Base-by-base conservation (phyloP, 2,888 invertebrate species). In the Muscina levida region DNA sequence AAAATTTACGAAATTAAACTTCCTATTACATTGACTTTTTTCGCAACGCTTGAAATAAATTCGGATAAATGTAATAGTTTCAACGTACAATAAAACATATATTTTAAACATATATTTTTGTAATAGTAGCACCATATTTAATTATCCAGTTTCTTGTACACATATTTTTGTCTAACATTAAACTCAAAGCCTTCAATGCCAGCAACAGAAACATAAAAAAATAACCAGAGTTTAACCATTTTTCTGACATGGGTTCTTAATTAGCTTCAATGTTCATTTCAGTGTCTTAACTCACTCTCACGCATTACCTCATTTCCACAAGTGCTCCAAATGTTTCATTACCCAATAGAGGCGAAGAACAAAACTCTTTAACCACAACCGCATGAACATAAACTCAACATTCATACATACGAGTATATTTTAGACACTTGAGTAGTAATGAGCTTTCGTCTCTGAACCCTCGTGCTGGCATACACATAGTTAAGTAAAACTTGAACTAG, bases 231-330 rank as follows among this genome's bases (percentile, higher is more conserved):
- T 83, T 4, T 19, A 72, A 85, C 84, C 85, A 87, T 86, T 86
- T 86, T 85, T 87, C 81, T 87, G 87, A 88, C 88, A 88, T 85
- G 87, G 85, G 85, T 88, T 87, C 85, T 87, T 88, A 88, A 88
- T 88, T 88, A 88, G 88, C 85, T 85, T 84, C 84, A 85, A 84
- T 87, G 87, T 87, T 86, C 85, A 44, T 78, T 48, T 68, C 46
- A 42, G 46, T 68, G 48, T 79, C 59, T 72, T 48, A 51, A 42
- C 59, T 71, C 59, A 44, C 56, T 72, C 37, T 72, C 66, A 51
- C 62, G 37, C 57, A 65, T 5, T 31, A 3, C 8, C 31, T 53
- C 59, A 68, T 84, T 5, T 5, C 85, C 82, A 79, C 81, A 42
- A 62, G 42, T 62, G 75, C 73, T 71, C 71, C 82, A 73, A 84